phyloP scores from a whole-genome alignment of 2,797 vertebrate species.

The Prunella strophiata region DNA sequence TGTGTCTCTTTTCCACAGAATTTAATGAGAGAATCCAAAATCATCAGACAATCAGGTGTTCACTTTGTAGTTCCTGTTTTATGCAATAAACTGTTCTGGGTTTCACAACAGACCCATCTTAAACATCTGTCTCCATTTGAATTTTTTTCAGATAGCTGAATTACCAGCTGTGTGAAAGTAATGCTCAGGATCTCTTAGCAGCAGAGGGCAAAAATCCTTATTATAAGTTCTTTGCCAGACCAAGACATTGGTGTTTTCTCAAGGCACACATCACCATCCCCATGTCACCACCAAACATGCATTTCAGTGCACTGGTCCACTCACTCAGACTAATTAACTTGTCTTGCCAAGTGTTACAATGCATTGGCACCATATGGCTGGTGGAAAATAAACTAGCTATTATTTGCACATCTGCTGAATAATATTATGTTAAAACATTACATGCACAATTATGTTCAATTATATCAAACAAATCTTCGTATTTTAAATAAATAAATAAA shows the following conservation, averaged over 20 bases:
- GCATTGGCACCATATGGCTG: slow-evolving; percentile 61
- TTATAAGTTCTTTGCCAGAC: background rate
- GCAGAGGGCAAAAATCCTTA: background rate
- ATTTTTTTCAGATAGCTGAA: background rate
- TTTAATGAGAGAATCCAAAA: background rate
- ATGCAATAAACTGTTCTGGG: background rate
- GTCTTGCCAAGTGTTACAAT: background rate
- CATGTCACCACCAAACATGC: background rate
- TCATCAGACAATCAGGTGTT: background rate
- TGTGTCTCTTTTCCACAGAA: background rate
- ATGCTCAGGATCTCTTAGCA: background rate
- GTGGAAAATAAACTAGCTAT: slow-evolving; percentile 71
- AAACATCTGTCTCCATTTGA: background rate
- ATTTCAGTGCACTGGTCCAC: background rate
- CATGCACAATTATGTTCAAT: slow-evolving; percentile 82
- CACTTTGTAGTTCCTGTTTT: background rate
- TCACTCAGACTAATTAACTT: background rate
- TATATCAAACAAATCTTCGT: slow-evolving; percentile 76
- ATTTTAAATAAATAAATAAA: background rate
- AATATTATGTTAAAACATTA: slow-evolving; percentile 78
- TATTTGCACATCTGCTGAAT: slow-evolving; percentile 81
- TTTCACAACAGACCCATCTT: background rate
- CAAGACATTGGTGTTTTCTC: background rate
- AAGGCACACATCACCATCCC: background rate
- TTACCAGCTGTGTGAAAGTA: background rate